Conservation (phyloP, 92 coral and sea anemone genomes). For the Ricordea florida region DNA sequence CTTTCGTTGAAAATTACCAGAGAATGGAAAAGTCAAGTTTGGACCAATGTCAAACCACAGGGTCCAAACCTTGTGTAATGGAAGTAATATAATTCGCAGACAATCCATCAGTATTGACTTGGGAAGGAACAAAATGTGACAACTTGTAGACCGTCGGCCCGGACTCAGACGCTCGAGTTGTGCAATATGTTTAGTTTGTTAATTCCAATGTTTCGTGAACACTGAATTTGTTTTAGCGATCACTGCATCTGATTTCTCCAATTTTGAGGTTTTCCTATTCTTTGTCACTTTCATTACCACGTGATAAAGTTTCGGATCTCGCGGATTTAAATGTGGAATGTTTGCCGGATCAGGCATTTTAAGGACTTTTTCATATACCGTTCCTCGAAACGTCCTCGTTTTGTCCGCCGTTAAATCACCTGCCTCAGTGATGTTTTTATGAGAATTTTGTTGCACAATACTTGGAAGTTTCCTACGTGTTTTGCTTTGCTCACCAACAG, state of each 20-base stretch:
- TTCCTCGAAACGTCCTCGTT: conserved; percentile 22
- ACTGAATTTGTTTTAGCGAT: conserved; percentile 32
- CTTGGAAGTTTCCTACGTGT: background rate
- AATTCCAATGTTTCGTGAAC: conserved; percentile 53
- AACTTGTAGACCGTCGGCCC: no score
- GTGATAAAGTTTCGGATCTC: conserved; percentile 38
- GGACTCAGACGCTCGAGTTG: no score
- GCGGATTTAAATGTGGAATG: conserved; percentile 18
- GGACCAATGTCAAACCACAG: no score
- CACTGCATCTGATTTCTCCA: conserved; percentile 4
- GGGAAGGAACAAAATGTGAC: no score
- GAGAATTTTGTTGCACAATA: background rate
- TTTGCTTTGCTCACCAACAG: background rate
- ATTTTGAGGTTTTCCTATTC: background rate
- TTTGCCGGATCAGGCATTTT: conserved; percentile 26
- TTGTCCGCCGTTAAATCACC: background rate
- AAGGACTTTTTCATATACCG: conserved; percentile 16
- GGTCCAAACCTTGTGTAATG: no score
- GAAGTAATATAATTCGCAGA: no score
- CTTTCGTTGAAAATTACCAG: no score
- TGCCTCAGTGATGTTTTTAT: background rate
- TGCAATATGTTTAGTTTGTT: no score
- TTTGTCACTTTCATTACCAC: conserved; percentile 27
- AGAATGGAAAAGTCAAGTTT: no score
- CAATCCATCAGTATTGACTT: no score